phyloP scores from a whole-genome alignment of 2,797 vertebrate species.

The Labeo calbasu region DNA sequence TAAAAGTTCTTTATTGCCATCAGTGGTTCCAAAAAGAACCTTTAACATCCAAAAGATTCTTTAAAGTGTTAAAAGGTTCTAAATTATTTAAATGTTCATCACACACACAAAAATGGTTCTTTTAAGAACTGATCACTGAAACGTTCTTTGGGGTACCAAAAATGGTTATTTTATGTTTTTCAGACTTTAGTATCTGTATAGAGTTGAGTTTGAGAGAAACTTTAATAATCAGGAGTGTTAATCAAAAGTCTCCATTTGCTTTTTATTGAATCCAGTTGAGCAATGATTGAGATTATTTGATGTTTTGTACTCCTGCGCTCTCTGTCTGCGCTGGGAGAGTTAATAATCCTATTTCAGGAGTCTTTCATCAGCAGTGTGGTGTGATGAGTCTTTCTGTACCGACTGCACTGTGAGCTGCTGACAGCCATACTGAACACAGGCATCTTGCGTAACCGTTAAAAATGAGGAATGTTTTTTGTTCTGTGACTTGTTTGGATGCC shows the following conservation, averaged over 20 bases:
- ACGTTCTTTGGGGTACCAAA: neutral
- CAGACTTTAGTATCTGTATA: neutral
- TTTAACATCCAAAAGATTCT: neutral
- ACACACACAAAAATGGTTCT: no score
- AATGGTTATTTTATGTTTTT: neutral
- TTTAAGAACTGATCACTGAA: no score
- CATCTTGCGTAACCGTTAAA: constrained; percentile 40
- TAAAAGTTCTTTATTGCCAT: neutral
- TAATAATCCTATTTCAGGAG: constrained; percentile 37
- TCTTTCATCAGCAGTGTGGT: constrained; percentile 31
- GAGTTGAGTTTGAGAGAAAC: neutral
- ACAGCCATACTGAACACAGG: constrained; percentile 7
- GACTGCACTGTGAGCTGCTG: constrained; percentile 19
- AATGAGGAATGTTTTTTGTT: constrained; percentile 16
- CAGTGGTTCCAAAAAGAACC: neutral
- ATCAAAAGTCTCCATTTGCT: neutral
- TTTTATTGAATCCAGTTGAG: neutral
- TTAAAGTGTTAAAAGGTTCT: no score
- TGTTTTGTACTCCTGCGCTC: neutral
- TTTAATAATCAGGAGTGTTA: neutral
- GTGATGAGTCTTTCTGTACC: constrained; percentile 16
- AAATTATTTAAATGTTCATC: no score
- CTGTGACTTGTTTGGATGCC: neutral
- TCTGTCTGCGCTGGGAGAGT: constrained; percentile 14
- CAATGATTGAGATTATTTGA: neutral